phyloP scores from a whole-genome alignment of 1,140 invertebrate species.

The Brachionus plicatilis region DNA sequence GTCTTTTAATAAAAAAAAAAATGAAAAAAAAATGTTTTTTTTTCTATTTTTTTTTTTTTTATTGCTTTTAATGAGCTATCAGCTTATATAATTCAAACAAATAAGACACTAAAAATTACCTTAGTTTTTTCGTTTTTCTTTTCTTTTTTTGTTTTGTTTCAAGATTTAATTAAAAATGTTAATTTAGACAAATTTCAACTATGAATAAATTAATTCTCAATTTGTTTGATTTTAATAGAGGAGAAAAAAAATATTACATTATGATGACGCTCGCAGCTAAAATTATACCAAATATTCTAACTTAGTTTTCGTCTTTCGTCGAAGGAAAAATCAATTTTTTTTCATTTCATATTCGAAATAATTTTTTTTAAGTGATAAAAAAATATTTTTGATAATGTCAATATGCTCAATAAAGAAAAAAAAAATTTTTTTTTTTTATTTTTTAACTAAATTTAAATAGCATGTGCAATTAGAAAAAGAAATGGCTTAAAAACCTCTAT shows the following conservation, averaged over 20 bases:
- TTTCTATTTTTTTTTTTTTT: too few species aligned
- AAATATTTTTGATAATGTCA: not conserved
- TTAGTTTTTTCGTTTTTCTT: not conserved
- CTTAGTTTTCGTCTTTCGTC: not conserved
- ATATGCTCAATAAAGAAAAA: not conserved
- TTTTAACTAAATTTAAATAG: not conserved
- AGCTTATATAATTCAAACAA: not conserved
- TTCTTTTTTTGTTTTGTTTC: not conserved
- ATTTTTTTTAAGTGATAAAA: too few species aligned
- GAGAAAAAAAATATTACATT: not conserved
- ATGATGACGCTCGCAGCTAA: not conserved
- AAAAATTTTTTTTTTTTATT: not conserved
- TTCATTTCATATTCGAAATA: too few species aligned
- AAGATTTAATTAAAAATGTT: not conserved
- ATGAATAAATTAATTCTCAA: not conserved
- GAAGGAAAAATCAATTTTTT: not conserved
- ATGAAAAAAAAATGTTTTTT: too few species aligned
- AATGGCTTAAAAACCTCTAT: not conserved
- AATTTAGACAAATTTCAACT: not conserved
- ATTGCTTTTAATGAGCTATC: not conserved
- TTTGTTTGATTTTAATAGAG: not conserved
- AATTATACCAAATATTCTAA: not conserved
- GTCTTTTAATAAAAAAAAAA: not conserved
- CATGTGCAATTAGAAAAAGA: not conserved
- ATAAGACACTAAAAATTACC: not conserved